These are phyloP conservation scores for Rhadinocentrus ornatus DNA, from an alignment of 2,797 vertebrate species.

Conservation along the genomic window DNA sequence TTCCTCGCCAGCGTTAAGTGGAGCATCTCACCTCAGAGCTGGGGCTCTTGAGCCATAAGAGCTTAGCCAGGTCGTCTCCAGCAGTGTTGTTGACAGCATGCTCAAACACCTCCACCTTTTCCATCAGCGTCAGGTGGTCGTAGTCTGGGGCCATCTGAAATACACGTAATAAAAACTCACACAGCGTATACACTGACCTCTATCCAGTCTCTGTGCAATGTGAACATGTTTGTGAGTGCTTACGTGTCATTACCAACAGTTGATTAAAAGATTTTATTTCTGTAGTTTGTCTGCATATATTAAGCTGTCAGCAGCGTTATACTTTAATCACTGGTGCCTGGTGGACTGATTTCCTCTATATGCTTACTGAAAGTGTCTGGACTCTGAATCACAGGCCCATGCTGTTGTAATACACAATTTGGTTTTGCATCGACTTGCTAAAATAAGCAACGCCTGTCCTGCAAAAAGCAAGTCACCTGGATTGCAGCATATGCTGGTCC, in stretches of 20 bases:
- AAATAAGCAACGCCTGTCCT: background rate
- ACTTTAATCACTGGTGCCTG: background rate
- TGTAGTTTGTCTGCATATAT: background rate
- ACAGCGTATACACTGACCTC: background rate
- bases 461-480: background rate
- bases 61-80: constrained; percentile 95
- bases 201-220: background rate
- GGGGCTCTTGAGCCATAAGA: constrained; percentile 98
- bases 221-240: background rate
- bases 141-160: constrained; percentile 98
- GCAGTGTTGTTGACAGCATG: constrained; percentile 98
- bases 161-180: background rate
- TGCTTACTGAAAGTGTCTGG: background rate
- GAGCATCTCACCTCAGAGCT: constrained; percentile 89
- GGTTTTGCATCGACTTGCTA: background rate
- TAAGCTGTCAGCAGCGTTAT: background rate
- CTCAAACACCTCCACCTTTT: constrained; percentile 99
- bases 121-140: constrained; percentile 98
- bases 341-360: background rate
- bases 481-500: background rate
- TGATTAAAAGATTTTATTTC: background rate
- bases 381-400: background rate
- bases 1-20: background rate
- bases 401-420: background rate
- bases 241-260: background rate